A percentile compares a stretch with the other conserved stretches of the same genome.
phyloP scores from a whole-genome alignment of 2,797 vertebrate species.

The Rachycentron canadum region DNA sequence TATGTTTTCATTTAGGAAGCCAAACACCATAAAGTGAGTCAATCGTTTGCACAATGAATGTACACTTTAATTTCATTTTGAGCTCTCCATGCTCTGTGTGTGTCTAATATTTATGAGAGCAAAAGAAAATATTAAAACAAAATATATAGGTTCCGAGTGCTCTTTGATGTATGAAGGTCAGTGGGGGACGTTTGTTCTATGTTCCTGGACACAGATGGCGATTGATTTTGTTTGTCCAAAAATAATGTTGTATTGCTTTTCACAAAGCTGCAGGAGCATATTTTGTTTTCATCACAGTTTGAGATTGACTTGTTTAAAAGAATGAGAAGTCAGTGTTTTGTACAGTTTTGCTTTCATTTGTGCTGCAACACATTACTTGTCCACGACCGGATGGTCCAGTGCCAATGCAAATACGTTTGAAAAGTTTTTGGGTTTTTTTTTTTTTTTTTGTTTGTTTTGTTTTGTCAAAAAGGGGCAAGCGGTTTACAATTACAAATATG shows the following conservation, averaged over 20 bases:
- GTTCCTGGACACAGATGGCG: constrained; percentile 57
- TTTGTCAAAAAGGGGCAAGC: neutral
- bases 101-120: constrained; percentile 51
- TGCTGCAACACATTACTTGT: neutral
- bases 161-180: constrained; percentile 63
- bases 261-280: constrained; percentile 36
- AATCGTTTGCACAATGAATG: constrained; percentile 77
- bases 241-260: constrained; percentile 46
- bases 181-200: constrained; percentile 41
- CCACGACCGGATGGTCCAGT: neutral
- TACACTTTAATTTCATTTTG: constrained; percentile 70
- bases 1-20: constrained; percentile 82
- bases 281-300: constrained; percentile 51
- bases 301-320: constrained; percentile 26
- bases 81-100: constrained; percentile 43
- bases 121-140: constrained; percentile 13
- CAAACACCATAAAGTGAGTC: constrained; percentile 77
- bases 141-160: constrained; percentile 19
- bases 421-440: neutral
- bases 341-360: neutral
- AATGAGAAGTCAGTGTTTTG: constrained; percentile 10
- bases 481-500: constrained; percentile 71
- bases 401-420: constrained; percentile 9
- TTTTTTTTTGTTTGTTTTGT: constrained; percentile 2
- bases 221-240: constrained; percentile 48